phyloP scores from a whole-genome alignment of 2,113 vertebrate species.

The Pterocles burchelli region DNA sequence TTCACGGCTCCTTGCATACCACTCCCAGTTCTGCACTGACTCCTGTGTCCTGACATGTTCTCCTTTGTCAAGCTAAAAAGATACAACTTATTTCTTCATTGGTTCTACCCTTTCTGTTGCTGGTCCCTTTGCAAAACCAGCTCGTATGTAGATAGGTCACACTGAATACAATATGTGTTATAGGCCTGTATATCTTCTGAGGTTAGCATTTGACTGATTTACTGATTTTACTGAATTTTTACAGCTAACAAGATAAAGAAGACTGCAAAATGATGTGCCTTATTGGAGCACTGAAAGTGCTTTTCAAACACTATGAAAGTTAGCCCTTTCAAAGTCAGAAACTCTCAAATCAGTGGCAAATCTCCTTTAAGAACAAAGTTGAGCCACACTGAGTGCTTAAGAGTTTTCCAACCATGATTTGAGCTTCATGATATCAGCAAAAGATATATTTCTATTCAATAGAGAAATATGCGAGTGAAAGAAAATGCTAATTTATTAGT shows the following conservation, averaged over 20 bases:
- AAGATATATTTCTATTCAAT: background rate
- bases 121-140: background rate
- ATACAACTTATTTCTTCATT: background rate
- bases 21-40: background rate
- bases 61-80: background rate
- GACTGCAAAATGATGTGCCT: background rate
- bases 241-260: background rate
- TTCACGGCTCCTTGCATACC: background rate
- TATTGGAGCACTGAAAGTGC: background rate
- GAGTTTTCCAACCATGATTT: background rate
- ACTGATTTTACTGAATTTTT: background rate
- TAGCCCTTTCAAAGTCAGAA: background rate
- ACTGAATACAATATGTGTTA: background rate
- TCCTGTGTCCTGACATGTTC: background rate
- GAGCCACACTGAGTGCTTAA: background rate
- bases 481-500: background rate
- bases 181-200: background rate
- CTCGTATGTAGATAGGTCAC: background rate
- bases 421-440: background rate
- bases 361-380: background rate
- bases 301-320: background rate
- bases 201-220: background rate
- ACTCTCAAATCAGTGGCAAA: background rate
- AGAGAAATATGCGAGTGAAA: background rate
- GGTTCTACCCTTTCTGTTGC: background rate